Conservation (phyloP, 2,113 vertebrate genomes). For the Mustela nigripes region DNA sequence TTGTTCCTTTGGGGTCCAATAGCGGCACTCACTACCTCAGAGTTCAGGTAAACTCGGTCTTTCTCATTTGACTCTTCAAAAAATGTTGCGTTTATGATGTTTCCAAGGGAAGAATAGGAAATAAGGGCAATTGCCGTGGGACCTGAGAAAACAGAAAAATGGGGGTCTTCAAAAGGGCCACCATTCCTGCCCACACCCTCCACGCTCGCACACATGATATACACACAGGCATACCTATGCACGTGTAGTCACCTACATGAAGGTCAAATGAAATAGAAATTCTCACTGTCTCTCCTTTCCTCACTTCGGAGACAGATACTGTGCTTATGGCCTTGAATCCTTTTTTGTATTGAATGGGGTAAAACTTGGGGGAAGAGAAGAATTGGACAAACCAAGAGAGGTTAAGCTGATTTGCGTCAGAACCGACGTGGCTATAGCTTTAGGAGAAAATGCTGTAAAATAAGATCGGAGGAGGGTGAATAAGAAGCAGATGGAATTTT, state of each 20-base stretch:
- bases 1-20: not conserved
- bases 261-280: not conserved
- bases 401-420: not conserved
- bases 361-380: not conserved
- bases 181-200: not conserved
- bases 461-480: not conserved
- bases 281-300: not conserved
- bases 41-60: conserved; percentile 37
- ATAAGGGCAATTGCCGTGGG: conserved; percentile 56
- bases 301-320: not conserved
- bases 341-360: not conserved
- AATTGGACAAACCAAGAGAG: not conserved
- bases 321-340: not conserved
- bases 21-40: conserved; percentile 56
- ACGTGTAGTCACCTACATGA: not conserved
- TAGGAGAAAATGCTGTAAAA: not conserved
- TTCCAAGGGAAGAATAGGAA: conserved; percentile 61
- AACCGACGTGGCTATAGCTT: not conserved
- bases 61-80: not conserved
- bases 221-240: not conserved
- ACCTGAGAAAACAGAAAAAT: conserved; percentile 40
- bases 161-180: not conserved
- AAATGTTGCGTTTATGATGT: conserved; percentile 62
- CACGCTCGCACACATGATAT: no score
- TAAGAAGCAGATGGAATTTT: not conserved